A percentile compares a stretch with the other conserved stretches of the same genome.
phyloP scores from a whole-genome alignment of 2,113 vertebrate genomes.

The Chloropsis hardwickii region DNA sequence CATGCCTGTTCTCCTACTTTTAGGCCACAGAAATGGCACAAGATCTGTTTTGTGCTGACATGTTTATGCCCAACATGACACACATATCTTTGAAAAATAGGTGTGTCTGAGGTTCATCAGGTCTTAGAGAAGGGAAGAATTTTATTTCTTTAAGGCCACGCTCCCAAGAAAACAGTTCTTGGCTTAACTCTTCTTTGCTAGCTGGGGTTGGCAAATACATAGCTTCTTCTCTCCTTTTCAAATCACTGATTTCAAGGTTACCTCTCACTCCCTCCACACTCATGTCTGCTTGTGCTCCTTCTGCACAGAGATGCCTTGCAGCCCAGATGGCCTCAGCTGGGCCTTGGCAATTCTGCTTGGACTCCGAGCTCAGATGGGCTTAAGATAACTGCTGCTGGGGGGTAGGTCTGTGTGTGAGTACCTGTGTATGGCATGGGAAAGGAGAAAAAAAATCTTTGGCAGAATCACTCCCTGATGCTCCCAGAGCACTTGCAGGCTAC shows the following conservation, averaged over 20 bases:
- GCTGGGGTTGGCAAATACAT: not conserved
- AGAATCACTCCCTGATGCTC: not conserved
- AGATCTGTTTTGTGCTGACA: not conserved
- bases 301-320: not conserved
- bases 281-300: not conserved
- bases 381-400: not conserved
- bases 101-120: not conserved
- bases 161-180: not conserved
- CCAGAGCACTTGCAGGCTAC: not conserved
- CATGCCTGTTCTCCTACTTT: not conserved
- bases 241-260: conserved; percentile 28
- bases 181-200: not conserved
- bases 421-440: not conserved
- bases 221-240: not conserved
- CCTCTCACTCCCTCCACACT: not conserved
- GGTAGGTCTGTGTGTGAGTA: not conserved
- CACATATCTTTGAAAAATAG: not conserved
- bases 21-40: not conserved
- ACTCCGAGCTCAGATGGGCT: not conserved
- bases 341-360: conserved; percentile 10
- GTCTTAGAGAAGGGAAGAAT: not conserved
- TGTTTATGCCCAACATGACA: not conserved
- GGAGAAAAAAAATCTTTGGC: not conserved
- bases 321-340: conserved; percentile 43
- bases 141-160: not conserved